phyloP scores from a whole-genome alignment of 2,797 vertebrate species.

The Rhinichthys osculus region DNA sequence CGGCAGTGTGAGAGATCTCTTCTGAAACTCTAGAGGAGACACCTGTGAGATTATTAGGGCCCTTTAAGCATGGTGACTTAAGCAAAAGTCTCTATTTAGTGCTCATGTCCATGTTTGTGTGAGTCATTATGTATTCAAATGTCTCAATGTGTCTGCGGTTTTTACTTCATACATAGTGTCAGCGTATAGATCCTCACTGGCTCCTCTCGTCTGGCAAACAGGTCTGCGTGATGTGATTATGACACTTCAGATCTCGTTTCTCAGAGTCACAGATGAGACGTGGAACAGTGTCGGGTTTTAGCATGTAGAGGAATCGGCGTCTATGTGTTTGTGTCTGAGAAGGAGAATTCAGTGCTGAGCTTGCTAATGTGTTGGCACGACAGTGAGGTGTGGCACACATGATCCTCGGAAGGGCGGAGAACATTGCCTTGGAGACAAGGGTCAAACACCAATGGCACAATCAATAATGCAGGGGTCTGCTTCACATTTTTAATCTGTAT shows the following conservation, averaged over 20 bases:
- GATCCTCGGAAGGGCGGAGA: conserved; percentile 28
- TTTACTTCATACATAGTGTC: conserved; percentile 73
- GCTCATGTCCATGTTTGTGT: not conserved
- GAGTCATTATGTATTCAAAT: conserved; percentile 36
- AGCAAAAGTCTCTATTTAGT: conserved; percentile 26
- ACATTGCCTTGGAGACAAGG: conserved; percentile 43
- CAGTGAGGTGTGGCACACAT: conserved; percentile 50
- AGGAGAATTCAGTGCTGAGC: conserved; percentile 58
- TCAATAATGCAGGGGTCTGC: conserved; percentile 24
- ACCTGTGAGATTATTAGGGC: conserved; percentile 17
- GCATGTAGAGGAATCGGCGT: conserved; percentile 57
- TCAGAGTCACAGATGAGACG: conserved; percentile 73
- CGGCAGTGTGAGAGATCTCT: conserved; percentile 66
- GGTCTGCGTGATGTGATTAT: conserved; percentile 75
- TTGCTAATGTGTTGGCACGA: conserved; percentile 62
- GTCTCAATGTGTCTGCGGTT: conserved; percentile 62
- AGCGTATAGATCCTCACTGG: conserved; percentile 69
- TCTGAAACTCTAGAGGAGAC: conserved; percentile 30
- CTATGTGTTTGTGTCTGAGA: conserved; percentile 40
- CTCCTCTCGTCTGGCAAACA: conserved; percentile 71
- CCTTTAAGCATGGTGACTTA: conserved; percentile 1
- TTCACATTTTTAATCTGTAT: conserved; percentile 31
- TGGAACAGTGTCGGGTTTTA: conserved; percentile 67
- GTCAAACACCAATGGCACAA: conserved; percentile 44
- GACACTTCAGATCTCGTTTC: conserved; percentile 80